Percentiles rank a stretch among this genome's conserved stretches.
These are phyloP conservation scores for Epirrhoe alternata DNA, from an alignment of 2,888 invertebrate genomes.

Conservation along the genomic window DNA sequence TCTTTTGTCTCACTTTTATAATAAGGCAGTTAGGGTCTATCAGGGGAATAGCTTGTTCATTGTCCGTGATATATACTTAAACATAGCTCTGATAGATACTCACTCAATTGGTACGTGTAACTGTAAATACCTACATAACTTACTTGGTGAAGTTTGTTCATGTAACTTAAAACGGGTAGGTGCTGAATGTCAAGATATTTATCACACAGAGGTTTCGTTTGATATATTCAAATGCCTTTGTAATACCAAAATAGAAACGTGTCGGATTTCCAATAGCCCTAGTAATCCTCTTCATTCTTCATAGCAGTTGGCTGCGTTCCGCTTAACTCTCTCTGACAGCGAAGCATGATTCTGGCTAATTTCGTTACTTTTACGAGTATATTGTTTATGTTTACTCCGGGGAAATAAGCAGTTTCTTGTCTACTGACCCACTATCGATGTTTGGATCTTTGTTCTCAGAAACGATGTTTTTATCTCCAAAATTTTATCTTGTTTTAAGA, in stretches of 20 bases:
- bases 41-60: too few species aligned
- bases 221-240: neutral
- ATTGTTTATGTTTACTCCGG: conserved; percentile 66
- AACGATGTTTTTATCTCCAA: conserved; percentile 19
- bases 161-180: too few species aligned
- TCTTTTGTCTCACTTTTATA: too few species aligned
- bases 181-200: too few species aligned
- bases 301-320: conserved; percentile 46
- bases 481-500: conserved; percentile 5
- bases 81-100: too few species aligned
- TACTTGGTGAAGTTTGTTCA: too few species aligned
- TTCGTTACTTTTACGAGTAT: conserved; percentile 65
- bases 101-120: too few species aligned
- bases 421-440: conserved; percentile 62
- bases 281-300: conserved; percentile 40
- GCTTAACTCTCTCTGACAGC: conserved; percentile 50
- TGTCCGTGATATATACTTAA: too few species aligned
- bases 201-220: neutral
- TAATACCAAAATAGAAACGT: neutral
- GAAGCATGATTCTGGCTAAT: conserved; percentile 58
- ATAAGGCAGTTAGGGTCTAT: too few species aligned
- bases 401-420: conserved; percentile 56
- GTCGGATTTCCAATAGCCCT: conserved; percentile 34
- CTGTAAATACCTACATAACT: too few species aligned
- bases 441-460: conserved; percentile 45